Base-by-base conservation (phyloP, 1,140 invertebrate genomes). In the Panulirus ornatus region DNA sequence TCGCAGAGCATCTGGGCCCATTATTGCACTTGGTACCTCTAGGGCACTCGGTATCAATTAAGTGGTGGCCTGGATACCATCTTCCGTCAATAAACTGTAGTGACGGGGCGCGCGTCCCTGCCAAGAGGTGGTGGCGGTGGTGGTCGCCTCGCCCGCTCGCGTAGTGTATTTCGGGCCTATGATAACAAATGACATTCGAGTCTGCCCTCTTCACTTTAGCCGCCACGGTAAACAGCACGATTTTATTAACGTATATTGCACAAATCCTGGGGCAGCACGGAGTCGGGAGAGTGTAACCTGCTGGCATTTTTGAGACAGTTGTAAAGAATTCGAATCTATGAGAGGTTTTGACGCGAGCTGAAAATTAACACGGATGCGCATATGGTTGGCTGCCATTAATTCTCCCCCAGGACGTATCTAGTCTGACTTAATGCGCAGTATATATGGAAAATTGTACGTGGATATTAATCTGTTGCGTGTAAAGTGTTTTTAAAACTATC, bases 101-200 rank as follows among this genome's bases (percentile, higher is more conserved):
- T 40, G 70, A 75, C 42, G 42, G 34, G 42, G 47, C 3, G 63
- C 27, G 42, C 16, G 70, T 22, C 14, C 58, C 27, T 85, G 84
- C 84, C 84, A 85, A 85, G 71, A 38, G 38, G 81, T 40, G 34
- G 51, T 51, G 70, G 30, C n/a, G 71, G 2, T 40, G 42, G 34
- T 54, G n/a, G 36, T 44, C 27, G 30, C 54, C 54, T 3, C 54
- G 14, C 54, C 27, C 34, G 42, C 70, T 36, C 38, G 30, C 34
- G 22, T 75, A 40, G 70, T 34, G 84, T 85, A 75, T 85, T 85
- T 85, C 84, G 30, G 84, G 42, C 84, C 22, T 51, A 36, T 19
- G 84, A 85, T 85, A 85, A 85, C 84, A 85, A 75, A 85, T 85
- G 70, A 54, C 70, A 70, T 42, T 73, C 84, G 40, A 16, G 22